These are phyloP conservation scores for Malurus leucopterus DNA, from an alignment of 2,797 vertebrate species.

Conservation along the genomic window DNA sequence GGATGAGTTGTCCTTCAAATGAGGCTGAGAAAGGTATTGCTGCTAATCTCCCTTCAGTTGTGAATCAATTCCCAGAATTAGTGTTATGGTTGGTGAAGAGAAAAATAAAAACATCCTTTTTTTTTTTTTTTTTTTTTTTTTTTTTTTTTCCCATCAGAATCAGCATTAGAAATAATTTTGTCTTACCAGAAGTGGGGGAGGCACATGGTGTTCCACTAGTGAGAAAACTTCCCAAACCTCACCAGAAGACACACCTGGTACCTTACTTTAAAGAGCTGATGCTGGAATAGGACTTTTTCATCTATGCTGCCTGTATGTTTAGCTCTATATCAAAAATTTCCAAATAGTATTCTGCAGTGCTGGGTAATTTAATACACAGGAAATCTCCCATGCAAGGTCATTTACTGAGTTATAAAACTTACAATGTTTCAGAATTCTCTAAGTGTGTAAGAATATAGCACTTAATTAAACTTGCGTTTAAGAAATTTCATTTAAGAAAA, in stretches of 20 bases:
- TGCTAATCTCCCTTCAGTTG: not conserved
- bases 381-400: not conserved
- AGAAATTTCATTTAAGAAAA: not conserved
- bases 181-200: not conserved
- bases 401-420: not conserved
- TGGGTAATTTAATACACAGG: not conserved
- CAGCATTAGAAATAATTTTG: not conserved
- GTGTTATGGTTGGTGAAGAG: not conserved
- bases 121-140: not conserved
- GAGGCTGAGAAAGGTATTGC: not conserved
- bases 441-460: not conserved
- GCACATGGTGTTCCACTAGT: not conserved
- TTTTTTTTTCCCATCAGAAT: not conserved
- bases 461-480: not conserved
- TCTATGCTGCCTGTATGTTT: not conserved
- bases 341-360: not conserved
- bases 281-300: not conserved
- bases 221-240: not conserved
- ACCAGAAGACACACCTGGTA: not conserved
- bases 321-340: not conserved
- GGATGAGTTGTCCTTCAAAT: accelerated
- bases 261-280: not conserved
- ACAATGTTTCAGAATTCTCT: not conserved
- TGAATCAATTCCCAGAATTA: not conserved
- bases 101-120: not conserved